These are phyloP conservation scores for Callorhinus ursinus DNA, from an alignment of 2,113 vertebrate species.

Conservation along the genomic window DNA sequence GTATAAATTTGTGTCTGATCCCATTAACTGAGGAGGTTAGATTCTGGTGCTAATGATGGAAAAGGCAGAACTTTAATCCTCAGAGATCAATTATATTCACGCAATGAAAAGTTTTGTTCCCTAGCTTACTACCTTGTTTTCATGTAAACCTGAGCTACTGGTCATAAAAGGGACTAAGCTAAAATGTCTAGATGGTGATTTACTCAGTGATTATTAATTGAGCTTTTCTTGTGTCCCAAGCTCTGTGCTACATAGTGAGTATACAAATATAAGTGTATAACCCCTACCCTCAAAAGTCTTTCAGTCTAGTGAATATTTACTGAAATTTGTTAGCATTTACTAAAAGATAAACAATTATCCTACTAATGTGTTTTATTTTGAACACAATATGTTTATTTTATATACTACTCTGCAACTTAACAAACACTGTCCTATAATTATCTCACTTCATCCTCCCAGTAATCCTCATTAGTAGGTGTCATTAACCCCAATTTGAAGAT, in stretches of 20 bases:
- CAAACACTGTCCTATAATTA: conserved; percentile 21
- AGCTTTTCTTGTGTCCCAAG: not conserved
- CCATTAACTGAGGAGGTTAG: not conserved
- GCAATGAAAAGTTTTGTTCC: not conserved
- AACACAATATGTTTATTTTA: not conserved
- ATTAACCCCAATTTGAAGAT: not conserved
- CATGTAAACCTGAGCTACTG: not conserved
- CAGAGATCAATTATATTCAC: not conserved
- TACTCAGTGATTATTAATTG: not conserved
- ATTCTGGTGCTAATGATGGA: conserved; percentile 33
- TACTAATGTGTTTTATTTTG: not conserved
- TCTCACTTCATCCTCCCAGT: not conserved
- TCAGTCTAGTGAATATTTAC: not conserved
- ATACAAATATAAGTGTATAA: conserved; percentile 9
- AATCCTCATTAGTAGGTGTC: not conserved
- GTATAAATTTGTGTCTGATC: not conserved
- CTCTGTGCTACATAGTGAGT: not conserved
- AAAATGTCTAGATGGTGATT: not conserved
- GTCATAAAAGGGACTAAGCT: not conserved
- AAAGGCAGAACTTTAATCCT: not conserved
- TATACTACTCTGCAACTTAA: not conserved
- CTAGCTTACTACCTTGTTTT: not conserved
- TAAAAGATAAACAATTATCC: not conserved
- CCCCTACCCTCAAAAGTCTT: not conserved
- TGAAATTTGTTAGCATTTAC: not conserved